Conservation (phyloP, 2,113 vertebrate species). For the Phyllopteryx taeniolatus region DNA sequence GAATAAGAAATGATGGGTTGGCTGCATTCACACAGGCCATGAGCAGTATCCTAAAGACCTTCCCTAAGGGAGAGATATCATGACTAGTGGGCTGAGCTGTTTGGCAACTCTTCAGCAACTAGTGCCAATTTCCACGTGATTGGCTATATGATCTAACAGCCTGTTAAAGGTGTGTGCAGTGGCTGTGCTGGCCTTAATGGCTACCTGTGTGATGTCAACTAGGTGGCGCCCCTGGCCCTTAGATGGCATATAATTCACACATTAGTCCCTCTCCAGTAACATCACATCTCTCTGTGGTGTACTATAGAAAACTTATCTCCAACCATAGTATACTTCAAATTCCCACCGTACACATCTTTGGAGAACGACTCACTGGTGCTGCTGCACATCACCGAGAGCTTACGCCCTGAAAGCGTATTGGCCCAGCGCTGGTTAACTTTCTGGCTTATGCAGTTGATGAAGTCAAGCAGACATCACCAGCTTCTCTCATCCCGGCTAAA, state of each 20-base stretch:
- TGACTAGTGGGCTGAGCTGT: background rate
- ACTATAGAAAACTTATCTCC: conserved; percentile 41
- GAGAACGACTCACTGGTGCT: conserved; percentile 52
- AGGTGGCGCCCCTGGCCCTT: no score
- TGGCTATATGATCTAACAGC: background rate
- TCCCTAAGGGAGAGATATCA: background rate
- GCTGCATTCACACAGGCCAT: no score
- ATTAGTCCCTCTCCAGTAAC: conserved; percentile 37
- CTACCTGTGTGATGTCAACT: no score
- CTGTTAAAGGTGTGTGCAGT: background rate
- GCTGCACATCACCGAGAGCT: conserved; percentile 45
- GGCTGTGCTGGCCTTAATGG: no score
- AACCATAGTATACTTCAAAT: conserved; percentile 46
- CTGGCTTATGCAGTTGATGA: conserved; percentile 62
- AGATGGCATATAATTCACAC: conserved; percentile 41
- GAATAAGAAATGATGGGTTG: no score
- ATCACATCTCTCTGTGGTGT: conserved; percentile 29
- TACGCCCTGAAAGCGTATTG: conserved; percentile 57
- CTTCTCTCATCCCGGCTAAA: conserved; percentile 52
- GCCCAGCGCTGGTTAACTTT: conserved; percentile 56
- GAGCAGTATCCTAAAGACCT: no score
- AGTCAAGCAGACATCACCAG: conserved; percentile 44
- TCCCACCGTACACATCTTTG: conserved; percentile 61
- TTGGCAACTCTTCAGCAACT: background rate
- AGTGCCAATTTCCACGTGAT: background rate